Base-by-base conservation (phyloP, 2,888 invertebrate species). In the Luperina nickerlii region DNA sequence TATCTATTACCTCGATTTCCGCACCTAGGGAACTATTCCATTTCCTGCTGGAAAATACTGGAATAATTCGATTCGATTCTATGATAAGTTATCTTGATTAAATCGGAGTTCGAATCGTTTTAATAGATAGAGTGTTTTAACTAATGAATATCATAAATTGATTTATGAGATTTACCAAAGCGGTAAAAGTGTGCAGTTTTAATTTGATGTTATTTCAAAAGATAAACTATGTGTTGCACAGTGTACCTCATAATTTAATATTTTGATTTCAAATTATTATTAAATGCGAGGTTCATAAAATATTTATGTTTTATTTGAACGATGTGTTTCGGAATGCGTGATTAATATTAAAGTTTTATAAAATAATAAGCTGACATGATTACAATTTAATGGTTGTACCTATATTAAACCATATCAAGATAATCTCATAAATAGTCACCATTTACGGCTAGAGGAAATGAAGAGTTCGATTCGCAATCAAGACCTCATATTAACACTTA, bases 391-490 rank as follows among this genome's bases (percentile, higher is more conserved):
- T 48, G 42, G 24, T 7, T 24, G 5, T 18, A 38, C 20, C 20
- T 62, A 1, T 62, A 48, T 24, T 57, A 57, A 69, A 54, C 60
- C 20, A n/a, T 68, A 57, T 24, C 32, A n/a, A 57, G 42, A 42
- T 86, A 62, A 65, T 68, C 67, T 48, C 13, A 18, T n/a, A 32
- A 24, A n/a, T 13, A 24, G 6, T 48, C 32, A 32, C 32, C 63
- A 63, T 13, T 78, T 65, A 84, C 60, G 27, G n/a, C 68, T 54
- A 13, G 60, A 79, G 87, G 76, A 85, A 84, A 66, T 69, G 57
- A 72, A 77, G 74, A 84, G 68, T 73, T 77, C 63, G 57, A 75
- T 80, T 84, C 60, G 76, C 72, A 87, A 85, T 85, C 79, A 85
- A 76, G 76, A 63, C 57, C 27, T 68, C 71, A n/a, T 83, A 87